A percentile compares a stretch with the other conserved stretches of the same genome.
phyloP scores from a whole-genome alignment of 2,113 vertebrate genomes.

The Dendrocopos noguchii region DNA sequence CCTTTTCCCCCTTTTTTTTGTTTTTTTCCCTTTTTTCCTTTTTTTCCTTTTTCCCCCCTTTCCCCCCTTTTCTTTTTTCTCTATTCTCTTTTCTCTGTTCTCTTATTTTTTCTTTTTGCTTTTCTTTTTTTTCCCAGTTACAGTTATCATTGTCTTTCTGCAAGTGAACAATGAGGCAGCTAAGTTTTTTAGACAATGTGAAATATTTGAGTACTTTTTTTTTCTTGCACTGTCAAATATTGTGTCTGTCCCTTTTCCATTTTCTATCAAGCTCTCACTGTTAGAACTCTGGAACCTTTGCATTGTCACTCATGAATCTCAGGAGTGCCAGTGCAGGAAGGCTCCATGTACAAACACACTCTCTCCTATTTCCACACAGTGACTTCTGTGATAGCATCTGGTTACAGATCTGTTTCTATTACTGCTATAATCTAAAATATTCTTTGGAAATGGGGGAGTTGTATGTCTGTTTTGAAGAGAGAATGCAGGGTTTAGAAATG shows the following conservation, averaged over 20 bases:
- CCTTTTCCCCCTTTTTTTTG: too few relatives aligned
- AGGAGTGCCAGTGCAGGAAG: neutral
- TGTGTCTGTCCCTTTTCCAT: neutral
- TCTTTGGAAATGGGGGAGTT: neutral
- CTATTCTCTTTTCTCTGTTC: too few relatives aligned
- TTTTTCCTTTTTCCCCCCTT: too few relatives aligned
- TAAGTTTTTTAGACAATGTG: conserved; percentile 22
- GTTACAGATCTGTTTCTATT: neutral
- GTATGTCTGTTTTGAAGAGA: neutral
- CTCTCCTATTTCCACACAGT: neutral
- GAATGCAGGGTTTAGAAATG: neutral
- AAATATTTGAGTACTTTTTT: conserved; percentile 61
- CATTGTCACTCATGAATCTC: neutral
- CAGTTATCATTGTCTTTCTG: neutral
- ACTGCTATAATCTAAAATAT: conserved; percentile 35
- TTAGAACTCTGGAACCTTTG: neutral
- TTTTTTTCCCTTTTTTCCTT: too few relatives aligned
- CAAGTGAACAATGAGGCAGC: neutral
- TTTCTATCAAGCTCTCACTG: neutral
- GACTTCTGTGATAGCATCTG: neutral
- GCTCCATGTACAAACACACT: neutral
- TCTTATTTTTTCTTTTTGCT: too few relatives aligned
- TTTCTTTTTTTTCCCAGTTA: neutral
- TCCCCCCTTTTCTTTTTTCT: too few relatives aligned
- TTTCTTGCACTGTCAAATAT: conserved; percentile 15